Conservation (phyloP, 2,797 vertebrate genomes). For the Nannoperca obscura region DNA sequence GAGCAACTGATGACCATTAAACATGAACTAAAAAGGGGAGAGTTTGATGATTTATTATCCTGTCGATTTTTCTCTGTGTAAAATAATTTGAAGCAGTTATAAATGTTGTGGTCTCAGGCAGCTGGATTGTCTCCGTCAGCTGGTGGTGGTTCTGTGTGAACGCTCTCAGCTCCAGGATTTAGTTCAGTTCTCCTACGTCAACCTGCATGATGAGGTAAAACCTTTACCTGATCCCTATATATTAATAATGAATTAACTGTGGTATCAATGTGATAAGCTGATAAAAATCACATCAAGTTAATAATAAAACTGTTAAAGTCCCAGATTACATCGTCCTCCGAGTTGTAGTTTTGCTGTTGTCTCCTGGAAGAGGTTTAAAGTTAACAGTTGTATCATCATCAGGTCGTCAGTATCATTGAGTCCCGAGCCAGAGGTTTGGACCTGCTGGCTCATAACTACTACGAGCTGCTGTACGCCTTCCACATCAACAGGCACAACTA, state of each 20-base stretch:
- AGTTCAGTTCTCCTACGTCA: constrained; percentile 94
- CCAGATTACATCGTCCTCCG: too few relatives aligned
- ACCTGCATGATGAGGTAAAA: constrained; percentile 93
- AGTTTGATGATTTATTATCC: too few relatives aligned
- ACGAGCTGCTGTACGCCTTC: constrained; percentile 96
- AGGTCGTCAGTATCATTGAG: constrained; percentile 96
- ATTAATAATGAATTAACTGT: background rate
- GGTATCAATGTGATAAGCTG: too few relatives aligned
- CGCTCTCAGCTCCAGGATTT: constrained; percentile 94
- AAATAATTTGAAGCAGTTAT: background rate
- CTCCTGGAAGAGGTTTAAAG: too few relatives aligned
- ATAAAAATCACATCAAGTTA: too few relatives aligned
- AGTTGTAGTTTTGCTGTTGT: too few relatives aligned
- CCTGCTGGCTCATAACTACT: constrained; percentile 96
- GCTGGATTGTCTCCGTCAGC: constrained; percentile 94
- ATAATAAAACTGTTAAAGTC: too few relatives aligned
- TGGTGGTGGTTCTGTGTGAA: constrained; percentile 96
- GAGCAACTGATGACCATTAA: too few relatives aligned
- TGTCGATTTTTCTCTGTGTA: background rate
- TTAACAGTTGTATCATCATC: constrained; percentile 3
- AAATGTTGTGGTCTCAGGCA: constrained; percentile 83
- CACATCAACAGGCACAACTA: constrained; percentile 97
- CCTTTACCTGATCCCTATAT: background rate
- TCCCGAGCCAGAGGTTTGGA: constrained; percentile 93
- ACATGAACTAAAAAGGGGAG: too few relatives aligned